These are phyloP conservation scores for Asteroscopus sphinx DNA, from an alignment of 2,888 invertebrate genomes.

Conservation along the genomic window DNA sequence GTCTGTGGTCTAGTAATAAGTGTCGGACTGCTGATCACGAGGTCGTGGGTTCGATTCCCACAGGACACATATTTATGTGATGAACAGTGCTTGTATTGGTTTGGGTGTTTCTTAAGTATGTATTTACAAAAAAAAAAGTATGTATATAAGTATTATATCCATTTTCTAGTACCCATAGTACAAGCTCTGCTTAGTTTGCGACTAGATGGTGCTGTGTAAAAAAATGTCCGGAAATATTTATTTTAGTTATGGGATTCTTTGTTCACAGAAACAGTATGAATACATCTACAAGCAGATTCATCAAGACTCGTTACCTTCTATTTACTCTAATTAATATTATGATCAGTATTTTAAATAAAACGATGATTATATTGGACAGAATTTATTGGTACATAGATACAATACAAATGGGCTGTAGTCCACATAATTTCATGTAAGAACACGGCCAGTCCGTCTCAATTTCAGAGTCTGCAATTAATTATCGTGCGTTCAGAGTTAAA, in stretches of 20 bases:
- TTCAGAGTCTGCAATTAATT: slow-evolving; percentile 60
- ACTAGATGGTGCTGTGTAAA: too few species aligned
- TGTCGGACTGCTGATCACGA: too few species aligned
- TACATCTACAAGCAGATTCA: slow-evolving; percentile 50
- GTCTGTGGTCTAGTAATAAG: too few species aligned
- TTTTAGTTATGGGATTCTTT: slow-evolving; percentile 6
- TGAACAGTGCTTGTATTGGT: too few species aligned
- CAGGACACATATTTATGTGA: too few species aligned
- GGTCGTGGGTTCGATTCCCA: too few species aligned
- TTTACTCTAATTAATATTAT: slow-evolving; percentile 60
- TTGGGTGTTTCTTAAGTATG: too few species aligned
- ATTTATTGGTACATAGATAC: slow-evolving; percentile 87
- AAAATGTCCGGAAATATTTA: too few species aligned
- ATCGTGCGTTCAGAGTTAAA: slow-evolving; percentile 72
- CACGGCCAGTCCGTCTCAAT: slow-evolving; percentile 56
- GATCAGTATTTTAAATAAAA: slow-evolving; percentile 69
- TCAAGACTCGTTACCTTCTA: slow-evolving; percentile 68
- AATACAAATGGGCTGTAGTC: slow-evolving; percentile 83
- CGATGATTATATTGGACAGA: slow-evolving; percentile 80
- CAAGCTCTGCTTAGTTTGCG: too few species aligned
- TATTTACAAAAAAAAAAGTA: too few species aligned
- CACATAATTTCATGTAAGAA: slow-evolving; percentile 72
- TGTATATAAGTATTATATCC: too few species aligned
- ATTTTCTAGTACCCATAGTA: too few species aligned
- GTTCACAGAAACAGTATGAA: slow-evolving; percentile 71